Evolutionary conservation across 2,113 vertebrate species (phyloP).

Genomic region (Platysteira castanea): DNA sequence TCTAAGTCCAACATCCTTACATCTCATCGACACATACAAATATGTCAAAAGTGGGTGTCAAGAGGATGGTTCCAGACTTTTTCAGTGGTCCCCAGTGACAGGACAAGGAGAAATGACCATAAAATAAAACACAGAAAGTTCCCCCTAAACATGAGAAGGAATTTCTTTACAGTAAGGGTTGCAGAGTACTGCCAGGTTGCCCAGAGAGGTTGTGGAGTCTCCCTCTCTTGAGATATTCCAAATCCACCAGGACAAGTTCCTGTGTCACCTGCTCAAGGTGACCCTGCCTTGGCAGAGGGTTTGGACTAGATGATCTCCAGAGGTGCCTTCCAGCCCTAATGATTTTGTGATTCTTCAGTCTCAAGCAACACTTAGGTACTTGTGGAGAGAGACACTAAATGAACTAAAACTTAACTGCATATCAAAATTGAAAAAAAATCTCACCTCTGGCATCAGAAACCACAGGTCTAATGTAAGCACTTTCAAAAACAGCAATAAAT

Average conservation of each 20-base stretch:
- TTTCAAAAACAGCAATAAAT: not conserved
- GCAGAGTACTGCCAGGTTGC: not conserved
- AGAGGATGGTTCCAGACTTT: not conserved
- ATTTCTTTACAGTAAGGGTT: not conserved
- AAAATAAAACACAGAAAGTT: not conserved
- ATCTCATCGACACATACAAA: not conserved
- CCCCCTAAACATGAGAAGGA: not conserved
- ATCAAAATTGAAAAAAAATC: not conserved
- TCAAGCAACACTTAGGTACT: not conserved
- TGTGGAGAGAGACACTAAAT: not conserved
- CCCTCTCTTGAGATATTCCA: not conserved
- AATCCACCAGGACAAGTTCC: accelerated
- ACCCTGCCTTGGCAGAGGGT: too few relatives aligned
- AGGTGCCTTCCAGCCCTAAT: not conserved
- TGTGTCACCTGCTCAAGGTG: too few relatives aligned
- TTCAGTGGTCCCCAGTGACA: not conserved
- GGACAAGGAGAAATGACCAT: not conserved
- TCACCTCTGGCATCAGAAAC: not conserved
- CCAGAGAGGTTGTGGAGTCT: not conserved
- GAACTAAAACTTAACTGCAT: not conserved
- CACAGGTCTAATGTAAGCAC: not conserved
- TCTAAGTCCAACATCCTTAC: not conserved
- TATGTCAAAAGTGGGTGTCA: not conserved
- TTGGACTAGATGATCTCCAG: not conserved
- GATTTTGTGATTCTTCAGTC: not conserved